Percentiles rank a stretch among this genome's conserved stretches.
phyloP scores from a whole-genome alignment of 2,888 invertebrate species.

The Phortica magna region DNA sequence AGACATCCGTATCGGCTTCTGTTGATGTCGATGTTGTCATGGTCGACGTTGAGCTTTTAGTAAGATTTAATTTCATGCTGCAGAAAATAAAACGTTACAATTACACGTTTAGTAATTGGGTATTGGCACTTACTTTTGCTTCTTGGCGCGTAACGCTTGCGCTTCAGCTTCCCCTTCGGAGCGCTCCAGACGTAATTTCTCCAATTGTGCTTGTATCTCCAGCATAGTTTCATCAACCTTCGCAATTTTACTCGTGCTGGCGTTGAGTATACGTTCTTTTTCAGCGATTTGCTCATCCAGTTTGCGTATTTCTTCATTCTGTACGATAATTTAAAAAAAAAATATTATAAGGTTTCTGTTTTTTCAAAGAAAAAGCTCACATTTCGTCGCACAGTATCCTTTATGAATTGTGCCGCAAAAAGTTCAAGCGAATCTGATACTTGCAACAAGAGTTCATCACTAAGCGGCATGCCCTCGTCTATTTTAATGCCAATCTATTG shows the following conservation, averaged over 20 bases:
- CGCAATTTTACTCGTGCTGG: conserved; percentile 83
- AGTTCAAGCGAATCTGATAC: conserved; percentile 84
- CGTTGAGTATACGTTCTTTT: conserved; percentile 80
- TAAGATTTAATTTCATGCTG: conserved; percentile 85
- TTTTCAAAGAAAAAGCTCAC: conserved; percentile 78
- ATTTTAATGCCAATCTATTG: conserved; percentile 80
- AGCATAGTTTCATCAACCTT: conserved; percentile 85
- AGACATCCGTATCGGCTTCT: conserved; percentile 66
- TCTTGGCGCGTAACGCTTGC: conserved; percentile 59
- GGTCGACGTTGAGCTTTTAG: conserved; percentile 74
- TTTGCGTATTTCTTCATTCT: conserved; percentile 86
- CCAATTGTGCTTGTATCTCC: conserved; percentile 82
- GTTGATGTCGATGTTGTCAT: conserved; percentile 73
- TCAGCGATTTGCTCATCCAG: conserved; percentile 83
- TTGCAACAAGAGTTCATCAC: conserved; percentile 83
- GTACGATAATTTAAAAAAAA: conserved; percentile 34
- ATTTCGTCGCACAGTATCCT: conserved; percentile 85
- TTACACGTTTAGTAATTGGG: conserved; percentile 57
- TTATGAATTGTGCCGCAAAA: conserved; percentile 82
- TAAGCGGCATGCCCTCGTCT: conserved; percentile 79
- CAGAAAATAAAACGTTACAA: conserved; percentile 45
- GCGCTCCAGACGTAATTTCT: conserved; percentile 78
- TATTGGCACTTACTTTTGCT: conserved; percentile 56
- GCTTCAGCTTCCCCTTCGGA: conserved; percentile 60
- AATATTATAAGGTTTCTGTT: not conserved